A percentile compares a stretch with the other conserved stretches of the same genome.
Conservation (phyloP, 2,797 vertebrate species). For the Melanogrammus aeglefinus region DNA sequence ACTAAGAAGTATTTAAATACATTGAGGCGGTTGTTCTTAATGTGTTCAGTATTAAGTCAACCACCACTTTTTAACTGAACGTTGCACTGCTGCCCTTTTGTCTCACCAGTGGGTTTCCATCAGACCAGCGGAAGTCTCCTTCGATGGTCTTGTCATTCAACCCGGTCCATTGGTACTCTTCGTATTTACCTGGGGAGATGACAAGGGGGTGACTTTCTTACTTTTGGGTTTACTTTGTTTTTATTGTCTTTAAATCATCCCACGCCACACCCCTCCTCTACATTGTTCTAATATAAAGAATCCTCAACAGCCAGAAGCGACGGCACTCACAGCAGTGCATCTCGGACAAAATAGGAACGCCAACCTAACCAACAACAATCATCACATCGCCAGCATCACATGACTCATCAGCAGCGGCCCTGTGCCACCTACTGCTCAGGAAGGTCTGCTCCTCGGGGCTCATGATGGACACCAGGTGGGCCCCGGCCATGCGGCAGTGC, state of each 20-base stretch:
- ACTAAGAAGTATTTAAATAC: not conserved
- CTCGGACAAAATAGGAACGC: no score
- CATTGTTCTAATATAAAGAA: no score
- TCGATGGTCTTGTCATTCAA: constrained; percentile 92
- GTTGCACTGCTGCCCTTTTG: not conserved
- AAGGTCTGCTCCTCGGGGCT: constrained; percentile 90
- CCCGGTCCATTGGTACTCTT: constrained; percentile 94
- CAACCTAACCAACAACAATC: not conserved
- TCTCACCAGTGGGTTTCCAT: constrained; percentile 89
- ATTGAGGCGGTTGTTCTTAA: not conserved
- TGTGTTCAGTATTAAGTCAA: not conserved
- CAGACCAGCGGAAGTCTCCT: constrained; percentile 93
- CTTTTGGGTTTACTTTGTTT: no score
- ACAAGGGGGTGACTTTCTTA: no score
- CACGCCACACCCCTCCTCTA: no score
- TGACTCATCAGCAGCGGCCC: not conserved
- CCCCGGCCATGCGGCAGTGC: constrained; percentile 82
- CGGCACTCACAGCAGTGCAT: no score
- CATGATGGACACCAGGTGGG: constrained; percentile 87
- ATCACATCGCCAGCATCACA: not conserved
- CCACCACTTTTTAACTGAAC: not conserved
- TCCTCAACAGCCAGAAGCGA: no score
- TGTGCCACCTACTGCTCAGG: constrained; percentile 79
- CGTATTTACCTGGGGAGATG: constrained; percentile 78
- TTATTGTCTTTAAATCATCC: no score